Evolutionary conservation across 2,797 vertebrate genomes (phyloP).

Genomic region (Leptodactylus fallax): DNA sequence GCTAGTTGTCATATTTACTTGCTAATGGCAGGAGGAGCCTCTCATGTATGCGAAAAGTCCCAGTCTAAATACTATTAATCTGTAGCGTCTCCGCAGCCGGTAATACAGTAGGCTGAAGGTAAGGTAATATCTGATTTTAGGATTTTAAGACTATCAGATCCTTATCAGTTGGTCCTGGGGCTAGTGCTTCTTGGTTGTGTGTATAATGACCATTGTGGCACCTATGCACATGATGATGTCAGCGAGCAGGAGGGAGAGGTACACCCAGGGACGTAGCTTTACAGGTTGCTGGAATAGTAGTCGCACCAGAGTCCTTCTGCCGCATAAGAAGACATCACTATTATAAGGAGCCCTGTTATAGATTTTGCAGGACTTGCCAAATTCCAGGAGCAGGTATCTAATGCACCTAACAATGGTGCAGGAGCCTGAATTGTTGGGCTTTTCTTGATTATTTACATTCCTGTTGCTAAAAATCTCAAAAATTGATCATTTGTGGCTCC

Average conservation of each 20-base stretch:
- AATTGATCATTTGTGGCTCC: too few relatives aligned
- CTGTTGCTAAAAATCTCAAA: too few relatives aligned
- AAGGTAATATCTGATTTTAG: not conserved
- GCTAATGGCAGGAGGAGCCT: not conserved
- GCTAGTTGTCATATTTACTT: slow-evolving; percentile 16
- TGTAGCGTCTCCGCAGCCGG: not conserved
- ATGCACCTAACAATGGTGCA: too few relatives aligned
- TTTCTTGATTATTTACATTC: too few relatives aligned
- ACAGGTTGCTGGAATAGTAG: not conserved
- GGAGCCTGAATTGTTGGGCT: too few relatives aligned
- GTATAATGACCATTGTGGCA: slow-evolving; percentile 8
- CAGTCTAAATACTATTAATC: not conserved
- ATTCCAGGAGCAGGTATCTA: too few relatives aligned
- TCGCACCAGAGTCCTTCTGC: too few relatives aligned
- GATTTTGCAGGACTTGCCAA: too few relatives aligned
- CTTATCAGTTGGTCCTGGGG: slow-evolving; percentile 22
- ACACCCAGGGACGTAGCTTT: not conserved
- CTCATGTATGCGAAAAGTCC: not conserved
- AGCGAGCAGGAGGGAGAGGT: not conserved
- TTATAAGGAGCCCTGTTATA: too few relatives aligned
- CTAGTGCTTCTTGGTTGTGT: not conserved
- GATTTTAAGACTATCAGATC: slow-evolving; percentile 1
- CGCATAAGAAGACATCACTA: too few relatives aligned
- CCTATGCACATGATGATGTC: not conserved
- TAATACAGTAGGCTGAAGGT: not conserved